These are phyloP conservation scores for Paramormyrops hopkinsi DNA, from an alignment of 2,797 vertebrate species.

Conservation along the genomic window DNA sequence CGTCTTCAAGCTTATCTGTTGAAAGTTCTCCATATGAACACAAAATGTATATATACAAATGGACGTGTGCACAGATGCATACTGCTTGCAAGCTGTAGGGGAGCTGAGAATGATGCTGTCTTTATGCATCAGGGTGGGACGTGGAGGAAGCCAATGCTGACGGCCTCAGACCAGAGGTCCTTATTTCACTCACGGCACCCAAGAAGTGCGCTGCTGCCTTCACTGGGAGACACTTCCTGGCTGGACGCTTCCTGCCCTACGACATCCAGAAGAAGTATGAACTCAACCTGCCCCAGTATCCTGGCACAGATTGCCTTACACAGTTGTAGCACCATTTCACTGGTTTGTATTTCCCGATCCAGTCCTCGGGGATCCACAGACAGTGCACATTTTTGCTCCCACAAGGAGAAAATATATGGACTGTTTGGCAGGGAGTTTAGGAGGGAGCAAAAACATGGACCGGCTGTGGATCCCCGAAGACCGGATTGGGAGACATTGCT, in stretches of 20 bases:
- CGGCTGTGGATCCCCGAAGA: not conserved
- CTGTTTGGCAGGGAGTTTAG: not conserved
- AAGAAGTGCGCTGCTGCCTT: constrained; percentile 62
- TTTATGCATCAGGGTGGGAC: constrained; percentile 59
- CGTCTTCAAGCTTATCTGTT: not conserved
- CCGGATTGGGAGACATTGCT: not conserved
- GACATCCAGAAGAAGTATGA: constrained; percentile 70
- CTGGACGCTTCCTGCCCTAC: constrained; percentile 66
- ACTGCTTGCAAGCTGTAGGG: not conserved
- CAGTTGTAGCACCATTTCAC: constrained; percentile 41
- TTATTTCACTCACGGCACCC: constrained; percentile 66
- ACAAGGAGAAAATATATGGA: not conserved
- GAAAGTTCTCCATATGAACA: not conserved
- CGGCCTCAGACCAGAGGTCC: constrained; percentile 58
- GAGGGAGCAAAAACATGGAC: not conserved
- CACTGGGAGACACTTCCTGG: constrained; percentile 66
- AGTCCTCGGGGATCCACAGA: not conserved
- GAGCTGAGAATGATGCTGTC: not conserved
- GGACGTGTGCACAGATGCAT: not conserved
- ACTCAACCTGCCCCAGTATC: constrained; percentile 60
- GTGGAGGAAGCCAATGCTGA: constrained; percentile 46
- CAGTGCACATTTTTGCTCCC: not conserved
- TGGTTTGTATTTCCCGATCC: not conserved
- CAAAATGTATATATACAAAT: not conserved
- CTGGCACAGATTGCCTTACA: constrained; percentile 62